Percentiles rank a stretch among this genome's conserved stretches.
These are phyloP conservation scores for Bacillus rossius DNA, from an alignment of 1,140 invertebrate genomes.

Conservation along the genomic window DNA sequence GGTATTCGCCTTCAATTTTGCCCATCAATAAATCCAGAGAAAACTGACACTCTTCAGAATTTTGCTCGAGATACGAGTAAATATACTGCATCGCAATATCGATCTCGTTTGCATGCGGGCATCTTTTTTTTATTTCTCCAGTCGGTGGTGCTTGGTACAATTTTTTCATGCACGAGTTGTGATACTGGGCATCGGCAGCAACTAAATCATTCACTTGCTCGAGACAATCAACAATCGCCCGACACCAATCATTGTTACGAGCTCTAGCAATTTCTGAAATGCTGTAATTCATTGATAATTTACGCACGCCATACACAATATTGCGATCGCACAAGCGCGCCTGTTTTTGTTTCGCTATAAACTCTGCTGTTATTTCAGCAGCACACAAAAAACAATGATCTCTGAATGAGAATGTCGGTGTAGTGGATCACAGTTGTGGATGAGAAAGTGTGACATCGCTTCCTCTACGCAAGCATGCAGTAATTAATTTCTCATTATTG, in stretches of 20 bases:
- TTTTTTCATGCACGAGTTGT: no score
- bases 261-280: no score
- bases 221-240: no score
- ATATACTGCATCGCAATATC: constrained; percentile 1
- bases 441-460: constrained; percentile 3
- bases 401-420: neutral
- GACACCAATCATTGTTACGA: no score
- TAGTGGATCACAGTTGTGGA: constrained; percentile 1
- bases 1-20: constrained; percentile 2
- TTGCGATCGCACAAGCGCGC: neutral
- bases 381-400: constrained; percentile 1
- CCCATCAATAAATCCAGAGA: neutral
- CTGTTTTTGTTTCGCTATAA: constrained; percentile 3
- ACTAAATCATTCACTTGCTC: no score
- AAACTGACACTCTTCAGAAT: constrained; percentile 3
- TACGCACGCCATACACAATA: neutral
- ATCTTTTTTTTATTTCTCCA: neutral
- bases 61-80: neutral
- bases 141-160: no score
- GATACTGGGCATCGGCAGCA: no score
- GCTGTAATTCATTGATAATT: neutral
- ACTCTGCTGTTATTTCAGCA: neutral
- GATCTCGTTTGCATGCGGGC: neutral
- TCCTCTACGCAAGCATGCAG: neutral
- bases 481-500: constrained; percentile 2